A percentile compares a stretch with the other conserved stretches of the same genome.
These are phyloP conservation scores for Thalassoma bifasciatum DNA, from an alignment of 2,113 vertebrate genomes.

Conservation along the genomic window DNA sequence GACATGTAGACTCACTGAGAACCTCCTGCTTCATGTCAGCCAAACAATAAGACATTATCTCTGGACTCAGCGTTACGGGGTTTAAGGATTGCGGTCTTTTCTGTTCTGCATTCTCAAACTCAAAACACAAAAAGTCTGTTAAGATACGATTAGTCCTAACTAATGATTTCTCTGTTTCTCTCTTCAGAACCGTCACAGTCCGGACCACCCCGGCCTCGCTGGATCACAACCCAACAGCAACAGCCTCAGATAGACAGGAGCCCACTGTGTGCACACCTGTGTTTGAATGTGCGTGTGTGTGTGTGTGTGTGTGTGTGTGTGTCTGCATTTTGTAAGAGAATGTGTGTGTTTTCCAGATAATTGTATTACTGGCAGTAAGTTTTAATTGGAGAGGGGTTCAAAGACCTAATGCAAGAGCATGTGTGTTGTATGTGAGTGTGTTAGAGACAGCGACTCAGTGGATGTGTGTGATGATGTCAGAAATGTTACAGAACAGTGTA, in stretches of 20 bases:
- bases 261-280: conserved; percentile 55
- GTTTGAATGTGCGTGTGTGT: conserved; percentile 48
- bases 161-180: conserved; percentile 1
- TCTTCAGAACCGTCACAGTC: conserved; percentile 94
- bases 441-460: conserved; percentile 23
- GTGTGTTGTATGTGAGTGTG: conserved; percentile 16
- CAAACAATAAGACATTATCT: neutral
- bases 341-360: conserved; percentile 66
- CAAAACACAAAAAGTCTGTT: neutral
- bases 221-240: conserved; percentile 96
- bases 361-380: conserved; percentile 66
- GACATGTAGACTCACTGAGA: neutral
- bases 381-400: conserved; percentile 33
- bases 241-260: conserved; percentile 89
- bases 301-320: conserved; percentile 48
- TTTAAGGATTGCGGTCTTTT: neutral
- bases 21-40: neutral
- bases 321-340: conserved; percentile 61
- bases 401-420: conserved; percentile 19
- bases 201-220: conserved; percentile 92
- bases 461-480: conserved; percentile 16
- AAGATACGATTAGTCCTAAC: neutral
- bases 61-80: no score
- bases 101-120: neutral
- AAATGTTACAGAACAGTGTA: conserved; percentile 53